A percentile compares a stretch with the other conserved stretches of the same genome.
Conservation (phyloP, 2,888 invertebrate species). For the Tanaodytes sp. region DNA sequence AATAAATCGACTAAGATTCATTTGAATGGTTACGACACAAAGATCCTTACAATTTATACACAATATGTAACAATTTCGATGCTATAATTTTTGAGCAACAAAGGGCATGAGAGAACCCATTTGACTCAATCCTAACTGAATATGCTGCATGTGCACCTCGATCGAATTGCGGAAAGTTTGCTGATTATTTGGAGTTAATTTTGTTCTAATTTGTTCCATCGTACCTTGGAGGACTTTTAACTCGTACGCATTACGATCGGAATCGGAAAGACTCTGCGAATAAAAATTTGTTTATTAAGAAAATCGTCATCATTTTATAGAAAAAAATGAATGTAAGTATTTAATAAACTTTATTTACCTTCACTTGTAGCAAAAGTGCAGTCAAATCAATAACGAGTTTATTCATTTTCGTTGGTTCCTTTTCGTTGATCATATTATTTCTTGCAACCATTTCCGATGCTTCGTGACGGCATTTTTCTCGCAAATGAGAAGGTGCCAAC, state of each 20-base stretch:
- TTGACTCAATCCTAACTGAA: conserved; percentile 81
- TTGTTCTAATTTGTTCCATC: conserved; percentile 89
- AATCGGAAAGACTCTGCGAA: conserved; percentile 79
- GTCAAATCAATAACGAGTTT: conserved; percentile 90
- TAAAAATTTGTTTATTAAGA: too few relatives aligned
- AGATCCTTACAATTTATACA: background rate
- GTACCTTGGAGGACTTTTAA: conserved; percentile 92
- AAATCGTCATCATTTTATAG: too few relatives aligned
- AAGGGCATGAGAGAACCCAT: conserved; percentile 70
- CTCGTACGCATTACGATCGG: conserved; percentile 91
- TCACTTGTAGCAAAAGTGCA: conserved; percentile 91
- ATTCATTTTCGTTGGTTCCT: conserved; percentile 79
- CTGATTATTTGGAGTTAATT: conserved; percentile 83
- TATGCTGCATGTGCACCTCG: conserved; percentile 92
- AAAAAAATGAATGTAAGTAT: too few relatives aligned
- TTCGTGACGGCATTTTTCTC: conserved; percentile 90
- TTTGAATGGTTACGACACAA: too few relatives aligned
- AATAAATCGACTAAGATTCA: too few relatives aligned
- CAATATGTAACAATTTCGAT: conserved; percentile 35
- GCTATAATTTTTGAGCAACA: conserved; percentile 70
- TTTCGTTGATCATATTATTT: conserved; percentile 78
- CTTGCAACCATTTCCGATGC: conserved; percentile 86
- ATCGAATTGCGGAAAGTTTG: conserved; percentile 88
- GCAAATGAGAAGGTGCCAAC: conserved; percentile 89
- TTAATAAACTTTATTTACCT: too few relatives aligned